These are phyloP conservation scores for Hippoglossus hippoglossus DNA, from an alignment of 2,797 vertebrate genomes.

Conservation along the genomic window DNA sequence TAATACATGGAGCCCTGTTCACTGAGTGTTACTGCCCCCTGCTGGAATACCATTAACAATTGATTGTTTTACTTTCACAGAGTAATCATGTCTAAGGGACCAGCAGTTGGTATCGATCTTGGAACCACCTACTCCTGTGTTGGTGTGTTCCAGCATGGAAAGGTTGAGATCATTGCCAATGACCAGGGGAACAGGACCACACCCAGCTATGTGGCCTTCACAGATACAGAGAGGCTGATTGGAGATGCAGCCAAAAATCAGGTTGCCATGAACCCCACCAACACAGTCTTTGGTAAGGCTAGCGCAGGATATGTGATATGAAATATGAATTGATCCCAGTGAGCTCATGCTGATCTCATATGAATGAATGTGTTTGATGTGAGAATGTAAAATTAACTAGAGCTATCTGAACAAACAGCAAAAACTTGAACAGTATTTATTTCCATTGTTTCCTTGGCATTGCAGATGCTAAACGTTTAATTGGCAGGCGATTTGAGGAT, in stretches of 20 bases:
- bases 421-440: neutral
- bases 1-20: neutral
- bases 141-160: slow-evolving; percentile 97
- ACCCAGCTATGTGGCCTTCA: slow-evolving; percentile 97
- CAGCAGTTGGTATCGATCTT: slow-evolving; percentile 96
- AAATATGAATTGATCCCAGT: slow-evolving; percentile 6
- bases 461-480: slow-evolving; percentile 95
- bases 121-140: slow-evolving; percentile 98
- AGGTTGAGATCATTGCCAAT: slow-evolving; percentile 98
- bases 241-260: slow-evolving; percentile 98
- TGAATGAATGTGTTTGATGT: neutral
- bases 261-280: slow-evolving; percentile 98
- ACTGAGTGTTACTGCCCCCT: slow-evolving; percentile 24
- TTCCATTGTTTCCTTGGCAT: neutral
- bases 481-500: slow-evolving; percentile 95
- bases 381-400: neutral
- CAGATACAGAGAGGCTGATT: slow-evolving; percentile 92
- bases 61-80: slow-evolving; percentile 21
- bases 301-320: slow-evolving; percentile 1
- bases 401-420: neutral
- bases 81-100: slow-evolving; percentile 94
- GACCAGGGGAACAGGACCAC: slow-evolving; percentile 98
- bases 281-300: slow-evolving; percentile 94
- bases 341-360: neutral
- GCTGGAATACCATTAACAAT: slow-evolving; percentile 20